phyloP scores from a whole-genome alignment of 2,797 vertebrate genomes.

The Kryptopterus vitreolus region DNA sequence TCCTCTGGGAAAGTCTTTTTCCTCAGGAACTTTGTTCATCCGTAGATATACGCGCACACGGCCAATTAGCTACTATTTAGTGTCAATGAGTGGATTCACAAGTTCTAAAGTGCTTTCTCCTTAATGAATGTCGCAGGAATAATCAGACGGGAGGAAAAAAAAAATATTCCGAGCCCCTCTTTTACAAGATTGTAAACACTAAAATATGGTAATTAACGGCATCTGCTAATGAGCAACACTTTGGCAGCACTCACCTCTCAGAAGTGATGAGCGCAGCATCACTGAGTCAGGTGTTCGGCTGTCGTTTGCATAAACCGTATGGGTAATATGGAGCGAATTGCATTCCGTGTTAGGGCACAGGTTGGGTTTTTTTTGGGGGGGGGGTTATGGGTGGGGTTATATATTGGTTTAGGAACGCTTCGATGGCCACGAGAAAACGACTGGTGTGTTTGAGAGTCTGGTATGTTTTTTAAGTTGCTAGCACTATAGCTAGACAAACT shows the following conservation, averaged over 20 bases:
- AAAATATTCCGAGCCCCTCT: conserved; percentile 37
- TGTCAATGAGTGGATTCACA: conserved; percentile 19
- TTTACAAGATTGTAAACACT: conserved; percentile 39
- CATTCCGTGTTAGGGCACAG: conserved; percentile 22
- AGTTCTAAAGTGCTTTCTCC: conserved; percentile 27
- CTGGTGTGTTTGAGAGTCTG: no score
- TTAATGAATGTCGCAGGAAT: conserved; percentile 33
- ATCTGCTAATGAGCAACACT: conserved; percentile 17
- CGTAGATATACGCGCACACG: conserved; percentile 5
- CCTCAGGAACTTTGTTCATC: neutral
- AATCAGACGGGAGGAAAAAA: conserved; percentile 42
- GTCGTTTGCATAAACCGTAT: conserved; percentile 38
- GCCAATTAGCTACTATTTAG: conserved; percentile 23
- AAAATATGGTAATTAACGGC: conserved; percentile 29
- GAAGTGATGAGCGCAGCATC: conserved; percentile 47
- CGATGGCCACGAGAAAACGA: no score
- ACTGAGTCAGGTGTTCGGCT: conserved; percentile 7
- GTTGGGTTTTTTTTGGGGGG: no score
- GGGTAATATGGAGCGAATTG: conserved; percentile 23
- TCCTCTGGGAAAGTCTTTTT: no score
- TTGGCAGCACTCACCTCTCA: conserved; percentile 38
- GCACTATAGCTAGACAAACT: no score
- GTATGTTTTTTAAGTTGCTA: no score
- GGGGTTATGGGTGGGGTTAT: no score
- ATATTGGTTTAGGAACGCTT: no score